Base-by-base conservation (phyloP, 2,113 vertebrate genomes). In the Thermophis baileyi region DNA sequence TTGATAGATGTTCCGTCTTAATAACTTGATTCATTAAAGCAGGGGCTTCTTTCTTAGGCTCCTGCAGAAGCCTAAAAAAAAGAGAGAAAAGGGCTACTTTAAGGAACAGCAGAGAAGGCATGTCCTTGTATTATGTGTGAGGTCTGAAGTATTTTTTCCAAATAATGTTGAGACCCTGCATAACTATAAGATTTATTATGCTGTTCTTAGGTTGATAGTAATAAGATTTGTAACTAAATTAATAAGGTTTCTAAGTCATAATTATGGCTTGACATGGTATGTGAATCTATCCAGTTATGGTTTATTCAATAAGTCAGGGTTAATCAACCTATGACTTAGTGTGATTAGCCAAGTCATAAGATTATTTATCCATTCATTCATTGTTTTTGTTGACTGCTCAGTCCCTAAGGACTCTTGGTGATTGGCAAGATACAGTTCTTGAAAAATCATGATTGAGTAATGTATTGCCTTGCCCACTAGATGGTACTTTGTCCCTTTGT, bases 401-500 rank as follows among this genome's bases (percentile, higher is more conserved):
- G 35, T 81, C 7, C 7, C 74, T 81, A 40, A 40, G 74, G 74
- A 9, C 16, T 44, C 74, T 22, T 81, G 74, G 74, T 44, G 35
- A 81, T 81, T 44, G 20, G 3, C 18, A 44, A 81, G 18, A 44
- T 22, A 44, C 18, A 44, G 16, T 81, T 81, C 24, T 74, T 53
- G 87, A 74, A 88, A 53, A 88, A 18, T 10, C 46, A 44, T 60
- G 7, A 9, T 27, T 46, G 89, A 51, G 46, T 60, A 8, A 63
- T 46, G 47, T 7, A 89, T 57, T 11, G 10, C 0, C 3, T 94
- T 90, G 89, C 35, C 96, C 97, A 95, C 95, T 97, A 97, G 97
- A 93, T 97, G 97, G 96, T 95, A 95, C 94, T 95, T 25, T 92
- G 95, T 40, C 89, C 85, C 91, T 95, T 90, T 87, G 74, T 74